phyloP scores from a whole-genome alignment of 1,140 invertebrate genomes.

The Triops cancriformis region DNA sequence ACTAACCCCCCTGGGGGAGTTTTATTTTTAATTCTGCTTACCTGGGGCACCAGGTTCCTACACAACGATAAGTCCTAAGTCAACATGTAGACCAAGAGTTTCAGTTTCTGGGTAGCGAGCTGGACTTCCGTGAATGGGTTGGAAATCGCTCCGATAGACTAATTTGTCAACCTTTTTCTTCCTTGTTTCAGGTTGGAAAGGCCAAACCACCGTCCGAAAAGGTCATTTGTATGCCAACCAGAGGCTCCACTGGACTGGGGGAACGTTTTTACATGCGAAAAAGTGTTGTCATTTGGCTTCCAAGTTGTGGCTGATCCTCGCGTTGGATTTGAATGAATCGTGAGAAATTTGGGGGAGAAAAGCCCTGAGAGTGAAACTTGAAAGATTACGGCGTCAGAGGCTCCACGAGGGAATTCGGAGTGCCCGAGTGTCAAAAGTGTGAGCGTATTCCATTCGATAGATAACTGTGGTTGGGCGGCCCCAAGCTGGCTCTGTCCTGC shows the following conservation, averaged over 20 bases:
- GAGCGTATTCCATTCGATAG: background rate
- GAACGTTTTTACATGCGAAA: too few species aligned
- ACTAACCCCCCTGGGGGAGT: too few species aligned
- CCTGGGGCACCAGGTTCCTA: background rate
- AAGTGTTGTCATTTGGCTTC: too few species aligned
- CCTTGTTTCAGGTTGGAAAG: background rate
- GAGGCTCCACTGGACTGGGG: background rate
- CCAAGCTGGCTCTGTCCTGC: constrained; percentile 11
- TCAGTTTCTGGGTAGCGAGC: background rate
- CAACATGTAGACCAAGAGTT: background rate
- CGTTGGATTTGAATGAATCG: too few species aligned
- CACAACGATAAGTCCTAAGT: background rate
- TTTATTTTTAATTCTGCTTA: background rate
- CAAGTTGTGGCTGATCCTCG: too few species aligned
- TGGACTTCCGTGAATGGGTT: background rate
- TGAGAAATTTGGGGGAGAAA: too few species aligned
- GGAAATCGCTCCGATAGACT: background rate
- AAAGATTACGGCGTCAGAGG: background rate
- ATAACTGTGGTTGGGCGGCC: background rate
- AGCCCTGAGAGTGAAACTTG: too few species aligned
- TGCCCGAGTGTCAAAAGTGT: background rate
- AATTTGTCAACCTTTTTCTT: background rate
- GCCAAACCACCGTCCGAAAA: background rate
- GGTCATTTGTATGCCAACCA: background rate
- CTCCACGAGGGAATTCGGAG: background rate